phyloP scores from a whole-genome alignment of 2,113 vertebrate genomes.

The Percopsis transmontana region DNA sequence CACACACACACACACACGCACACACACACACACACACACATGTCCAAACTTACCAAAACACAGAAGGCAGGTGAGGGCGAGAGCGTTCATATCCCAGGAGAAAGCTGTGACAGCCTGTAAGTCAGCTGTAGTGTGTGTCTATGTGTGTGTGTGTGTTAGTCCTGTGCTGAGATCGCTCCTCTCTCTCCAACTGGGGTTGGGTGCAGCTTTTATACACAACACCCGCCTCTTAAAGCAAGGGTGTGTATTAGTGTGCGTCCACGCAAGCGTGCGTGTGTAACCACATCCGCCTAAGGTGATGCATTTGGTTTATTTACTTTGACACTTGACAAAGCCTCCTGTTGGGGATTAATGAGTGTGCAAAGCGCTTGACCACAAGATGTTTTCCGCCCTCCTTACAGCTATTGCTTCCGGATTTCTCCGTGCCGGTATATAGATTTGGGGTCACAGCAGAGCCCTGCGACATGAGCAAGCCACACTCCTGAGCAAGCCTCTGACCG shows the following conservation, averaged over 20 bases:
- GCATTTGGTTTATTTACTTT: conserved; percentile 36
- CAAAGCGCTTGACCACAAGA: conserved; percentile 5
- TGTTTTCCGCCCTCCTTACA: conserved; percentile 41
- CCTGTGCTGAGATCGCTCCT: conserved; percentile 42
- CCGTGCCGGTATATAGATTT: background rate
- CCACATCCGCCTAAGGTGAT: conserved; percentile 38
- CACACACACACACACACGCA: conserved; percentile 12
- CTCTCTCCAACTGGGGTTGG: conserved; percentile 46
- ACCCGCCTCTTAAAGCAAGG: conserved; percentile 44
- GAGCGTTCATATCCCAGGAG: conserved; percentile 70
- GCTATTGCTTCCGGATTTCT: conserved; percentile 36
- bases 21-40: conserved; percentile 10
- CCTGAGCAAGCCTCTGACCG: too few relatives aligned
- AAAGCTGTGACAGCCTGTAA: conserved; percentile 36
- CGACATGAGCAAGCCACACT: too few relatives aligned
- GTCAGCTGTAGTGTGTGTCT: conserved; percentile 35
- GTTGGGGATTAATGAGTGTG: too few relatives aligned
- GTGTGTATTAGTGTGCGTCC: background rate
- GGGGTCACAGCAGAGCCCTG: background rate
- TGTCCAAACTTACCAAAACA: conserved; percentile 66
- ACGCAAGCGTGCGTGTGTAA: conserved; percentile 23
- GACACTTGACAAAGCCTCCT: background rate
- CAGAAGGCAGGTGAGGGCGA: conserved; percentile 64
- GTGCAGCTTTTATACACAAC: conserved; percentile 70
- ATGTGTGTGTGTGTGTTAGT: conserved; percentile 32